phyloP scores from a whole-genome alignment of 2,888 invertebrate genomes.

The Antheraea yamamai region DNA sequence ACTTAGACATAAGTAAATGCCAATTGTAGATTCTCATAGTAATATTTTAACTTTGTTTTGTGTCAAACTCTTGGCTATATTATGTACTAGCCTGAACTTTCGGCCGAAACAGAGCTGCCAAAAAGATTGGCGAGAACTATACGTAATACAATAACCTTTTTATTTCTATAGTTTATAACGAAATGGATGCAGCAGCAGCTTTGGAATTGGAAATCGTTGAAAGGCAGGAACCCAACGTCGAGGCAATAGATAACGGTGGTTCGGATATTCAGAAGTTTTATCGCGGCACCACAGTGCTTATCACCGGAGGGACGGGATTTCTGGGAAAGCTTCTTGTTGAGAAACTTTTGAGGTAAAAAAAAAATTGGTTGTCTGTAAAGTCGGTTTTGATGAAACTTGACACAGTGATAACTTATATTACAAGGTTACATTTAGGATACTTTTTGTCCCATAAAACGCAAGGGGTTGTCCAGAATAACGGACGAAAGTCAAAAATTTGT shows the following conservation, averaged over 20 bases:
- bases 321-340: not conserved
- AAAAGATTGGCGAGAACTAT: too few species aligned
- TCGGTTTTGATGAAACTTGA: too few species aligned
- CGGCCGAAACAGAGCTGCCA: too few species aligned
- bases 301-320: not conserved
- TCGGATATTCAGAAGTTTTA: not conserved
- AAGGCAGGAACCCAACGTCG: not conserved
- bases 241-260: not conserved
- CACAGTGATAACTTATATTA: too few species aligned
- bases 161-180: not conserved
- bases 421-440: too few species aligned
- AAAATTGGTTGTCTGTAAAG: not conserved
- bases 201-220: not conserved
- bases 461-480: too few species aligned
- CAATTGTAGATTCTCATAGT: too few species aligned
- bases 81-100: too few species aligned
- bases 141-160: not conserved
- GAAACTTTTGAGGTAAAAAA: not conserved
- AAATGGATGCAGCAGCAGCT: not conserved
- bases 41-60: too few species aligned
- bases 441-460: too few species aligned
- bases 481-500: too few species aligned
- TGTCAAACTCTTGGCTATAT: not conserved
- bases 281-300: not conserved
- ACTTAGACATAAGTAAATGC: too few species aligned